These are phyloP conservation scores for Acipenser oxyrinchus DNA, from an alignment of 2,797 vertebrate genomes.

Conservation along the genomic window DNA sequence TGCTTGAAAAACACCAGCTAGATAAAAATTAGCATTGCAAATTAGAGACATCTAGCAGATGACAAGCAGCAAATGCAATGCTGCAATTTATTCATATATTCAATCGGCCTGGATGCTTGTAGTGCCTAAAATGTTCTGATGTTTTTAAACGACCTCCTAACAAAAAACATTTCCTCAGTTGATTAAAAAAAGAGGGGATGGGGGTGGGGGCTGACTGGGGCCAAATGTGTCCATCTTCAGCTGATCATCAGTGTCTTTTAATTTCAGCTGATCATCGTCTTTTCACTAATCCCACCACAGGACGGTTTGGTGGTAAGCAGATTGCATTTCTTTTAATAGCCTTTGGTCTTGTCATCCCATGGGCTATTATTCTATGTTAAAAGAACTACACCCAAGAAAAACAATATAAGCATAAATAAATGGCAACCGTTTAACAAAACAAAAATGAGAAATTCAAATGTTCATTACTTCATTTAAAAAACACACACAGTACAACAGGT, in stretches of 20 bases:
- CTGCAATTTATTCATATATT: slow-evolving; percentile 4
- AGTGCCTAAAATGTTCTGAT: slow-evolving; percentile 3
- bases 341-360: background rate
- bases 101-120: background rate
- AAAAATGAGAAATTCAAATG: too few species aligned
- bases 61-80: background rate
- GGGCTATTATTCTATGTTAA: background rate
- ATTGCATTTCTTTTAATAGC: background rate
- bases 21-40: background rate
- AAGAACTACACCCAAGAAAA: too few species aligned
- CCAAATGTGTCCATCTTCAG: too few species aligned
- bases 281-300: background rate
- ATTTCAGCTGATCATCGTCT: background rate
- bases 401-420: too few species aligned
- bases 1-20: background rate
- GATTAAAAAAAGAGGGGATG: background rate
- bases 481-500: too few species aligned
- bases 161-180: background rate
- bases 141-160: slow-evolving; percentile 1
- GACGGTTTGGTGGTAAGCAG: background rate
- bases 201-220: too few species aligned
- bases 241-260: background rate
- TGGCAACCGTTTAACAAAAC: too few species aligned
- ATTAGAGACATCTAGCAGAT: slow-evolving; percentile 4
- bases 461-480: too few species aligned